Base-by-base conservation (phyloP, 2,113 vertebrate genomes). In the Helogale parvula region DNA sequence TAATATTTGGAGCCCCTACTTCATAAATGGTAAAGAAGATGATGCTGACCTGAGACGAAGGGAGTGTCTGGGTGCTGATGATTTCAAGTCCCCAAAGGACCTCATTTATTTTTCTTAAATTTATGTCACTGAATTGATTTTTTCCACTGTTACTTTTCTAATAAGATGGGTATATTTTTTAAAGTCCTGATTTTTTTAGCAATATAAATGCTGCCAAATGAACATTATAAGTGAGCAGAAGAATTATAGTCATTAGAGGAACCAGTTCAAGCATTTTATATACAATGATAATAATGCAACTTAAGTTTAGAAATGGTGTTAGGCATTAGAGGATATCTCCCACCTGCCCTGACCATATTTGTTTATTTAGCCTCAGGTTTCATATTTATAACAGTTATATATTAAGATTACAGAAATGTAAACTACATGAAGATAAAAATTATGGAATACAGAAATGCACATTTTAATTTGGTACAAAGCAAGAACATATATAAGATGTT, bases 71-170 rank as follows among this genome's bases (percentile, higher is more conserved):
- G 31, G 16, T 85, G 31, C 60, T 82, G 65, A 96, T 96, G 23
- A 74, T 88, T 85, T 94, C 38, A 90, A 90, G n/a, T 86, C n/a
- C 76, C 83, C 52, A 93, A 50, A 85, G 38, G 80, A 5, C 27
- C 92, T 92, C 47, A 41, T 88, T 90, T 69, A 60, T 90, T 85
- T 93, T 92, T 90, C 66, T 79, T 60, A 60, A 85, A 92, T 83
- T 94, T 95, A 65, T 80, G 41, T 3, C n/a, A 31, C 5, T n/a
- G 31, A 92, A 96, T 96, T 97, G 29, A 96, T 94, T 88, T 93
- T 96, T 90, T 92, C 35, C 21, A 45, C 23, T 80, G 83, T 90
- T 90, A 88, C 52, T 88, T 97, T 92, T 19, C 21, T 97, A 88
- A 97, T 97, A 97, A 96, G 27, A 94, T 88, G 16, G 74, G 15